Evolutionary conservation across 1,140 invertebrate genomes (phyloP).

Genomic region (Drosophila funebris): DNA sequence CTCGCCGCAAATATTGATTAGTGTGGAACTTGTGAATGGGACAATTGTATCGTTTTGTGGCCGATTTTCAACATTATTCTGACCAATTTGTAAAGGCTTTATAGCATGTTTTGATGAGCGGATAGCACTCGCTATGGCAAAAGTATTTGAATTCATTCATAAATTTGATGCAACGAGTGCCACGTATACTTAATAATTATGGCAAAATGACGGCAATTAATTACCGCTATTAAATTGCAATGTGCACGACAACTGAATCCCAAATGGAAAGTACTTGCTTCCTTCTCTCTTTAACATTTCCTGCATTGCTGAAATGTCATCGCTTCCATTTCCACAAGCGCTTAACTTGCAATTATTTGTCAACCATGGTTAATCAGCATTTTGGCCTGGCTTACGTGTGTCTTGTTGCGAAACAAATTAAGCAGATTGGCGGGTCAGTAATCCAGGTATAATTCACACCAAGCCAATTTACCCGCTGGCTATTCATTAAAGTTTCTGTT

Average conservation of each 20-base stretch:
- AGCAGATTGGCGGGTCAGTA: neutral
- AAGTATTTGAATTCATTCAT: slow-evolving; percentile 56
- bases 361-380: slow-evolving; percentile 26
- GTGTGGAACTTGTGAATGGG: slow-evolving; percentile 18
- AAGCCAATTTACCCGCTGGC: slow-evolving; percentile 18
- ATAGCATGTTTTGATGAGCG: slow-evolving; percentile 30
- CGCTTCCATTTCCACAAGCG: slow-evolving; percentile 36
- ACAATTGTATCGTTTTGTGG: slow-evolving; percentile 21
- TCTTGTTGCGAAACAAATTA: slow-evolving; percentile 42
- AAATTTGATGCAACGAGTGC: slow-evolving; percentile 8
- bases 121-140: slow-evolving; percentile 17
- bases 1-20: slow-evolving; percentile 56
- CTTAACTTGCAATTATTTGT: slow-evolving; percentile 49
- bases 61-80: neutral
- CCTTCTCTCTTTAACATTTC: neutral
- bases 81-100: slow-evolving; percentile 1
- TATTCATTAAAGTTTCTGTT: slow-evolving; percentile 14
- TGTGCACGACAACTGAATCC: slow-evolving; percentile 47
- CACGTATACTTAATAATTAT: slow-evolving; percentile 24
- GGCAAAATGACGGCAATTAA: slow-evolving; percentile 48
- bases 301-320: slow-evolving; percentile 5
- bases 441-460: slow-evolving; percentile 29
- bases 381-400: slow-evolving; percentile 10
- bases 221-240: slow-evolving; percentile 68
- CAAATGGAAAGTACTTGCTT: slow-evolving; percentile 18